These are phyloP conservation scores for Diplodus sargus DNA, from an alignment of 2,797 vertebrate genomes.

Conservation along the genomic window DNA sequence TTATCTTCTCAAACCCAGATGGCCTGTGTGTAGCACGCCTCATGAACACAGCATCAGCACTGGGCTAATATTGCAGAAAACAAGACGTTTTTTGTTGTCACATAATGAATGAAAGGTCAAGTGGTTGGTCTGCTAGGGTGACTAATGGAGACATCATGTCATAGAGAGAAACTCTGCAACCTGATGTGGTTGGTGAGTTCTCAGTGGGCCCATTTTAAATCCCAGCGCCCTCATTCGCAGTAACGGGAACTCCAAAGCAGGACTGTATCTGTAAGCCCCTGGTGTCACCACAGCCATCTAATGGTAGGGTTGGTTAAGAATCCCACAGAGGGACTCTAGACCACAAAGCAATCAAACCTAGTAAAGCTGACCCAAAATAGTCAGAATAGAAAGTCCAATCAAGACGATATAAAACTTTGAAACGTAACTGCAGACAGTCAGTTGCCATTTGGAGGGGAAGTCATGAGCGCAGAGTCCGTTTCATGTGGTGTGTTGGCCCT, in stretches of 20 bases:
- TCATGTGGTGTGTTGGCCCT: constrained; percentile 69
- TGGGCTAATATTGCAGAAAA: constrained; percentile 51
- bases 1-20: constrained; percentile 1
- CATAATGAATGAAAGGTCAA: constrained; percentile 73
- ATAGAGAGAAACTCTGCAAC: constrained; percentile 34
- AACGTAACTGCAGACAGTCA: constrained; percentile 52
- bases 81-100: constrained; percentile 64
- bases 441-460: constrained; percentile 46
- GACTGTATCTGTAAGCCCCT: constrained; percentile 28
- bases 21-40: constrained; percentile 14
- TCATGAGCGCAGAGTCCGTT: constrained; percentile 40
- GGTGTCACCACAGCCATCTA: constrained; percentile 53
- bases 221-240: constrained; percentile 37
- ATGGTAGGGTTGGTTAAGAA: constrained; percentile 51
- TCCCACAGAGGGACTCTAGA: constrained; percentile 37
- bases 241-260: constrained; percentile 36
- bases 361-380: constrained; percentile 50
- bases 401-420: constrained; percentile 50
- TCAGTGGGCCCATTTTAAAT: constrained; percentile 50
- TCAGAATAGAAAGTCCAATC: constrained; percentile 65
- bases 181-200: constrained; percentile 55
- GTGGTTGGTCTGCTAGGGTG: constrained; percentile 57
- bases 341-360: constrained; percentile 53
- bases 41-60: constrained; percentile 10
- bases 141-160: constrained; percentile 74